These are phyloP conservation scores for Chalcis sispes DNA, from an alignment of 2,888 invertebrate genomes.

Conservation along the genomic window DNA sequence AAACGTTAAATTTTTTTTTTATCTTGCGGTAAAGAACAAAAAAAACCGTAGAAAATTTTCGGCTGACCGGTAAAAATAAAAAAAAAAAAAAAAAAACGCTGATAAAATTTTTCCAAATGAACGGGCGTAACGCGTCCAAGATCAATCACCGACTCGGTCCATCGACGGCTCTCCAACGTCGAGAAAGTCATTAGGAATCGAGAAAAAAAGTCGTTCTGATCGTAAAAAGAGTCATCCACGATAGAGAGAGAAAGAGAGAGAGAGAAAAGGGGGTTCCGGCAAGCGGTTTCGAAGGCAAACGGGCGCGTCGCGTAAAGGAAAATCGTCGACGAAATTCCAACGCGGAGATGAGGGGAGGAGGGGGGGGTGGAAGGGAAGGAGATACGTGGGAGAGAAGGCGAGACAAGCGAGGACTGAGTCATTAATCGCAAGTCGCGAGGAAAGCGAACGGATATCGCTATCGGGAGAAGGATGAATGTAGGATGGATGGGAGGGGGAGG, in stretches of 20 bases:
- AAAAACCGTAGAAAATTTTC: not conserved
- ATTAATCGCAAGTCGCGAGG: conserved; percentile 63
- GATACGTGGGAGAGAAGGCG: conserved; percentile 37
- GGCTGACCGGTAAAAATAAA: not conserved
- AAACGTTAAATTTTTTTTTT: conserved; percentile 13
- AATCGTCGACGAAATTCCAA: conserved; percentile 4
- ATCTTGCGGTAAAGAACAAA: not conserved
- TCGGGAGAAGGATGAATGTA: conserved; percentile 29
- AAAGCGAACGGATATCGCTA: conserved; percentile 51
- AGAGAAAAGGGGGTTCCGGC: not conserved
- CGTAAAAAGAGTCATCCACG: not conserved
- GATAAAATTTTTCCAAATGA: conserved; percentile 23
- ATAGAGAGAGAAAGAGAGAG: not conserved
- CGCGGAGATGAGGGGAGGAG: not conserved
- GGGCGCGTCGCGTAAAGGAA: too few relatives aligned
- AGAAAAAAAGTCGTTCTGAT: conserved; percentile 14
- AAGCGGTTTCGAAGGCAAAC: too few relatives aligned
- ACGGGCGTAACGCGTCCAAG: not conserved
- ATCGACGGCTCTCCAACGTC: conserved; percentile 11
- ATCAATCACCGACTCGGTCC: conserved; percentile 27
- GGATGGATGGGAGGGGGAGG: not conserved
- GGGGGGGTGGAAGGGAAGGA: conserved; percentile 10
- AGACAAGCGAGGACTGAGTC: conserved; percentile 58
- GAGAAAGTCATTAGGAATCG: conserved; percentile 47
- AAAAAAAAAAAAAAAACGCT: not conserved